Conservation (phyloP, 2,888 invertebrate species). For the Thereva nobilitata region DNA sequence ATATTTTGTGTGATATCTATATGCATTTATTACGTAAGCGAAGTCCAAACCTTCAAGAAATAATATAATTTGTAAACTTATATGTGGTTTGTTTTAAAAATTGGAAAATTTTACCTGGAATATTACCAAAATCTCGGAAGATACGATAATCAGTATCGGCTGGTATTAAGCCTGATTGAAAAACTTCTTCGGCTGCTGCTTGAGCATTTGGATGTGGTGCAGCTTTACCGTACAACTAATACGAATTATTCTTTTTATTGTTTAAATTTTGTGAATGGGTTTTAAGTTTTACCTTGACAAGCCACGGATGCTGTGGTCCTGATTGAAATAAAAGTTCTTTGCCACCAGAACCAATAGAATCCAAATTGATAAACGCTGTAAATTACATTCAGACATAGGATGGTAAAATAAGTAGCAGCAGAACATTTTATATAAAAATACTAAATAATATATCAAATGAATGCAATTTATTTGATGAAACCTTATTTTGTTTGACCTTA, state of each 20-base stretch:
- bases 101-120: constrained; percentile 58
- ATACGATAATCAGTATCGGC: constrained; percentile 70
- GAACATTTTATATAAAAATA: no score
- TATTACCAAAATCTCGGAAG: constrained; percentile 64
- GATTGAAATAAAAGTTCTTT: constrained; percentile 87
- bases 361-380: constrained; percentile 78
- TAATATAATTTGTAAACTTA: not conserved
- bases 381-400: no score
- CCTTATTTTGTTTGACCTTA: no score
- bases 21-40: constrained; percentile 90
- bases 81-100: not conserved
- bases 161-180: constrained; percentile 66
- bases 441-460: no score
- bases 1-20: constrained; percentile 89
- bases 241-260: constrained; percentile 39
- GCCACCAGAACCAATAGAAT: constrained; percentile 87
- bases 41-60: constrained; percentile 76
- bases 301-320: constrained; percentile 73
- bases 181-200: constrained; percentile 64
- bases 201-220: constrained; percentile 65
- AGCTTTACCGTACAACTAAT: constrained; percentile 60
- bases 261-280: not conserved
- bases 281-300: constrained; percentile 59
- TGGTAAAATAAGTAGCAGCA: no score
- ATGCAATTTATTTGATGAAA: no score